Conservation (phyloP, 1,140 invertebrate species). For the Archegozetes longisetosus region DNA sequence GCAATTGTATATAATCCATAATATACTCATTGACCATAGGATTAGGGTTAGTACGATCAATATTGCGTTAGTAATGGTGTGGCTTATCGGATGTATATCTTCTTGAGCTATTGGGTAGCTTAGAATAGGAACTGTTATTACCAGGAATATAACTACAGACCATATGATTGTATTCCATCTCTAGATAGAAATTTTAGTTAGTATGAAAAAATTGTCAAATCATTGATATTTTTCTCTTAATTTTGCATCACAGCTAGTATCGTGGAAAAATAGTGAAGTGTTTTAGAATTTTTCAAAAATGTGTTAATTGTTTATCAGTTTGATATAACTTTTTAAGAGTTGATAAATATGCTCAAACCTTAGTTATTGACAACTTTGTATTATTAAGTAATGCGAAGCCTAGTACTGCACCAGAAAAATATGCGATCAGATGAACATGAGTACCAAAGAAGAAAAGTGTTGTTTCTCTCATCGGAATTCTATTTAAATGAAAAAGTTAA, state of each 20-base stretch:
- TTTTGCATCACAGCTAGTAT: too few species aligned
- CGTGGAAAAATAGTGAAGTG: too few species aligned
- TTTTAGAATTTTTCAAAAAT: too few species aligned
- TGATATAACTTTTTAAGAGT: too few species aligned
- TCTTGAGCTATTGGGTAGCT: not conserved
- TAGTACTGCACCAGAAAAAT: slow-evolving; percentile 1
- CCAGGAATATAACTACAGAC: not conserved
- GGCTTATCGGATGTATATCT: not conserved
- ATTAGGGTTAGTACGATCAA: not conserved
- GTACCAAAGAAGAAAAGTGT: slow-evolving; percentile 1
- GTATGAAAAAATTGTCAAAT: not conserved
- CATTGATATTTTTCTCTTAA: too few species aligned
- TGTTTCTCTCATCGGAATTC: not conserved
- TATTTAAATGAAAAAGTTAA: not conserved
- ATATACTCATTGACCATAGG: not conserved
- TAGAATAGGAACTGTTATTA: not conserved
- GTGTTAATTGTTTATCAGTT: too few species aligned
- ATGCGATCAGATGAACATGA: not conserved
- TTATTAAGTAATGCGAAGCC: slow-evolving; percentile 1
- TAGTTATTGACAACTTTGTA: not conserved
- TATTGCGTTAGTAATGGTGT: not conserved
- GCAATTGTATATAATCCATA: slow-evolving; percentile 9
- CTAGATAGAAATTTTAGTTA: not conserved
- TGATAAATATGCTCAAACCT: not conserved
- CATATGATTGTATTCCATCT: not conserved